Conservation (phyloP, 2,888 invertebrate species). For the Xylophagus ater region DNA sequence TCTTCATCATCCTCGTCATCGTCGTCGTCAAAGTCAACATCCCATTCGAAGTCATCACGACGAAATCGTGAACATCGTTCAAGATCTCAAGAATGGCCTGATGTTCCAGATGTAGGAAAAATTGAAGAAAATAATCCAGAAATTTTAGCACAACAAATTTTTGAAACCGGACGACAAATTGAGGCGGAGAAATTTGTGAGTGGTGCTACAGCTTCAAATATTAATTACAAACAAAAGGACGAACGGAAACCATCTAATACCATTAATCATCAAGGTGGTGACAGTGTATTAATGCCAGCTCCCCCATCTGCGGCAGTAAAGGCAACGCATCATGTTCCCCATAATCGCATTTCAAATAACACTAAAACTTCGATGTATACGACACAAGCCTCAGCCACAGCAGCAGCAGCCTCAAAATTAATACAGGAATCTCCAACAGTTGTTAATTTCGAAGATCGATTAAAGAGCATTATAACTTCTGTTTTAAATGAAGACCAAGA, state of each 20-base stretch:
- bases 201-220: constrained; percentile 22
- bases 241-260: constrained; percentile 30
- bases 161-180: constrained; percentile 80
- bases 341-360: constrained; percentile 4
- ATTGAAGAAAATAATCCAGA: constrained; percentile 89
- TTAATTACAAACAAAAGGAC: constrained; percentile 39
- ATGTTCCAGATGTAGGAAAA: constrained; percentile 79
- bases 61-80: constrained; percentile 62
- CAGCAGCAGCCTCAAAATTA: constrained; percentile 19
- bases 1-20: constrained; percentile 42
- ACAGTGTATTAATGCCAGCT: constrained; percentile 38
- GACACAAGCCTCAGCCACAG: constrained; percentile 6
- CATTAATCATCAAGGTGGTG: constrained; percentile 15
- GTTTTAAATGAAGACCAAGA: constrained; percentile 76
- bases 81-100: constrained; percentile 83
- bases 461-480: constrained; percentile 76
- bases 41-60: constrained; percentile 43
- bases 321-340: constrained; percentile 3
- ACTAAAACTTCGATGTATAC: constrained; percentile 4
- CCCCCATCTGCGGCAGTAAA: constrained; percentile 22
- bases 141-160: constrained; percentile 76
- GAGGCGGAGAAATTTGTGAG: constrained; percentile 62
- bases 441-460: constrained; percentile 79
- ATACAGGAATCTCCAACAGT: constrained; percentile 64
- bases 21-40: constrained; percentile 35